Evolutionary conservation across 1,140 invertebrate species (phyloP).

Genomic region (Eriocheir sinensis): DNA sequence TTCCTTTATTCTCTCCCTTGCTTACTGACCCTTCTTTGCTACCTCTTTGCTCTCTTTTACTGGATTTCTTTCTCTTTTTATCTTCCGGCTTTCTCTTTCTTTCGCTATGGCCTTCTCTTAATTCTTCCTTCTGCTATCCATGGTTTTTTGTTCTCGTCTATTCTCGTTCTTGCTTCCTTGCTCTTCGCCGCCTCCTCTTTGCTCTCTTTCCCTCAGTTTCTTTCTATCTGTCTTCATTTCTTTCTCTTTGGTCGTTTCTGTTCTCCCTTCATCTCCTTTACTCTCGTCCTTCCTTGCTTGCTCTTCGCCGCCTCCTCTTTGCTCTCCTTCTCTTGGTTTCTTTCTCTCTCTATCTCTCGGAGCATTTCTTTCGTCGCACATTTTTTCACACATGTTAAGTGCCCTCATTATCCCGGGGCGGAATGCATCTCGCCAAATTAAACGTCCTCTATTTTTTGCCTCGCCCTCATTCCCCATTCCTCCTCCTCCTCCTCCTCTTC

Average conservation of each 20-base stretch:
- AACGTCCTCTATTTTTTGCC: background rate
- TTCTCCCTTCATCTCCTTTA: conserved; percentile 9
- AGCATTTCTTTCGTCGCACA: background rate
- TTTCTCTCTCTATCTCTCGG: background rate
- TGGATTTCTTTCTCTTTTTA: too few relatives aligned
- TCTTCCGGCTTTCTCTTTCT: too few relatives aligned
- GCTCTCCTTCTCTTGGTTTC: background rate
- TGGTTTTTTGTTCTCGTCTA: too few relatives aligned
- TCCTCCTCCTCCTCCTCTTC: background rate
- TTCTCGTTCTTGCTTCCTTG: background rate
- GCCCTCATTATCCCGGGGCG: background rate
- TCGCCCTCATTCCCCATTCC: background rate
- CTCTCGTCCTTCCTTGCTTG: background rate
- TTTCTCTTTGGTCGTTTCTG: background rate
- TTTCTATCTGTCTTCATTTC: background rate
- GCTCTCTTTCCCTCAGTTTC: background rate
- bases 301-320: background rate
- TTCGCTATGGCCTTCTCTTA: too few relatives aligned
- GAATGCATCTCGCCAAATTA: conserved; percentile 24
- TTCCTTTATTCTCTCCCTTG: too few relatives aligned
- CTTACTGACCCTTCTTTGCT: too few relatives aligned
- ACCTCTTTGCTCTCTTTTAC: too few relatives aligned
- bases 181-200: background rate
- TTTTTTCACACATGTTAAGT: conserved; percentile 26
- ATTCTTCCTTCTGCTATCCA: too few relatives aligned